A percentile compares a stretch with the other conserved stretches of the same genome.
Evolutionary conservation across 2,797 vertebrate species (phyloP).

Genomic region (Lemur catta): DNA sequence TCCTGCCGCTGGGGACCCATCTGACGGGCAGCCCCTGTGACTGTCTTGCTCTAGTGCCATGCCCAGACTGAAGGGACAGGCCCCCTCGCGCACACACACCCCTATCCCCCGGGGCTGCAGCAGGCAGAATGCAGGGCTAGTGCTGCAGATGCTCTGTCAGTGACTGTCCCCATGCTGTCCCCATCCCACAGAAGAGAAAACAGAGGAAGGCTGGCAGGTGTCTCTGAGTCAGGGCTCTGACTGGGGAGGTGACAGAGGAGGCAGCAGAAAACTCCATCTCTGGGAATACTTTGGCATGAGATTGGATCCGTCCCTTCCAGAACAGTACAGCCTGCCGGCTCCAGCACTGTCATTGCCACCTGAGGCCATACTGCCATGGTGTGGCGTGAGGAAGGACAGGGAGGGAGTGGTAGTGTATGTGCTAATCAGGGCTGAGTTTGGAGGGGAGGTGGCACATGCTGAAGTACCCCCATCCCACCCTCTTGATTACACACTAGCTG

Average conservation of each 20-base stretch:
- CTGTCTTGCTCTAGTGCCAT: neutral
- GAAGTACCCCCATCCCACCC: no score
- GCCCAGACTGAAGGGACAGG: neutral
- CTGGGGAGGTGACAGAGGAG: neutral
- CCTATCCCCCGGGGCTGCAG: neutral
- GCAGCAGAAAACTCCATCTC: neutral
- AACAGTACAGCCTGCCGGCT: neutral
- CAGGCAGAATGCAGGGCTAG: neutral
- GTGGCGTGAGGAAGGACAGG: no score
- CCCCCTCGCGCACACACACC: no score
- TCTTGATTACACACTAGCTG: neutral
- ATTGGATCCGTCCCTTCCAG: neutral
- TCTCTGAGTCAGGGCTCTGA: neutral
- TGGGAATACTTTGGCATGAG: neutral
- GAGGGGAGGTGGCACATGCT: neutral
- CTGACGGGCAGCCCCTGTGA: neutral
- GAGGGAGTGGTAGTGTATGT: neutral
- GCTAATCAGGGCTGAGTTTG: neutral
- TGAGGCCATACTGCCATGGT: neutral
- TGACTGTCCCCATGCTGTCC: neutral
- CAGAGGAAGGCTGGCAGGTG: neutral
- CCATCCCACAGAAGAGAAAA: neutral
- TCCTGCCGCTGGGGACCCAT: rapidly evolving
- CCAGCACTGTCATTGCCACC: neutral
- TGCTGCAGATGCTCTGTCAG: neutral